Evolutionary conservation across 2,797 vertebrate species (phyloP), one percentile per base, ranked within the genome.

Genomic region (Chelon auratus): DNA sequence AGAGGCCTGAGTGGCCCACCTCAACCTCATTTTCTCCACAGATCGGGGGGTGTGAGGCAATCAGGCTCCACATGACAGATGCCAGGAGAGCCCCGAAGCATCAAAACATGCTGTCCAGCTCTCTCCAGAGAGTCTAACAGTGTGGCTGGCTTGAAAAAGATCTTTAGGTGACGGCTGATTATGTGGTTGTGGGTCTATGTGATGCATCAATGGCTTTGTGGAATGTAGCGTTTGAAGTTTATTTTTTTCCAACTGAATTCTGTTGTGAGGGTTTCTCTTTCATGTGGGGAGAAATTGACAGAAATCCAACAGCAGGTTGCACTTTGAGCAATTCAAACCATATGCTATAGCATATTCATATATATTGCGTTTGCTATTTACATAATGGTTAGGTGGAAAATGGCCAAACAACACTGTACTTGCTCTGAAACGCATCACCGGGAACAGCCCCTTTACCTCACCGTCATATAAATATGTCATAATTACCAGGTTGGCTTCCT

Each of bases 11-110:
- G 88, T 80, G 78, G 84, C 83, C 89, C 91, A 92, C 93, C 91
- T 92, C 92, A 92, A 93, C 92, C 92, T 94, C 89, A 94, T 95
- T 93, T 94, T 92, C 93, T 93, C 90, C 87, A 88, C 91, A 73
- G 87, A 92, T 85, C 81, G 69, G 78, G 75, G 80, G 84, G 83
- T 78, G 84, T 20, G 75, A 94, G 90, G 93, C 94, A 94, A 94
- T 95, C 92, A 93, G 86, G 85, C 93, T 88, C 89, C 88, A 87
- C 90, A 79, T 86, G 92, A 89, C 87, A 87, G 81, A 88, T 39
- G 84, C 86, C 81, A 77, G 75, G 82, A 87, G 89, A 92, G 86
- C 83, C 85, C 80, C 63, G 61, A 79, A 89, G 90, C 89, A 91
- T 89, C 87, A 86, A 87, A 89, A 90, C 91, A 91, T 66, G 69